Evolutionary conservation across 2,113 vertebrate genomes (phyloP).

Genomic region (Hassar affinis): DNA sequence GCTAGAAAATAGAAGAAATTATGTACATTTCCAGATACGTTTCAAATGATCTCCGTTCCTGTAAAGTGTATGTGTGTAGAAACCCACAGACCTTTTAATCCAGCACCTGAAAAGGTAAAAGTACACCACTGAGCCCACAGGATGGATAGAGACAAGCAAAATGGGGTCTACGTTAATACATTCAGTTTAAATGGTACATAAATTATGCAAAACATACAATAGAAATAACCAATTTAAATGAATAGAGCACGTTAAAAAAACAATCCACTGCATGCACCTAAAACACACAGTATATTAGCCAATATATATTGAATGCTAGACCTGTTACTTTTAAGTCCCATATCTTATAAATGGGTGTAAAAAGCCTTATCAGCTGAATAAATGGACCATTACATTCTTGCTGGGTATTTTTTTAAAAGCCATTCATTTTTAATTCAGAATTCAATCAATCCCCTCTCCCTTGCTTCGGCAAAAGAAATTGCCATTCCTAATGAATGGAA

Average conservation of each 20-base stretch:
- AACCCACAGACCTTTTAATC: neutral
- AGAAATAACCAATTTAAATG: neutral
- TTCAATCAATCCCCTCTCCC: constrained; percentile 61
- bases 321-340: constrained; percentile 4
- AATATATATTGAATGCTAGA: constrained; percentile 28
- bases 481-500: constrained; percentile 63
- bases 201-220: too few relatives aligned
- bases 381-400: constrained; percentile 7
- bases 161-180: neutral
- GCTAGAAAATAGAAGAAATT: neutral
- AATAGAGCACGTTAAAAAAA: neutral
- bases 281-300: constrained; percentile 4
- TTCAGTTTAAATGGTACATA: neutral
- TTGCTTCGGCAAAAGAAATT: constrained; percentile 60
- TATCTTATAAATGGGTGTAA: neutral
- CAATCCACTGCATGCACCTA: neutral
- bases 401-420: constrained; percentile 17
- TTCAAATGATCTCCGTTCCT: neutral
- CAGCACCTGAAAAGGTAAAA: neutral
- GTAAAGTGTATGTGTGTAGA: neutral
- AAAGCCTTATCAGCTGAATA: constrained; percentile 24
- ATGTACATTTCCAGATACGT: neutral
- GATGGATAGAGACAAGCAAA: constrained; percentile 1
- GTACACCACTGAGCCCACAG: neutral
- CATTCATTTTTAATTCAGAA: constrained; percentile 66